A percentile compares a stretch with the other conserved stretches of the same genome.
Conservation (phyloP, 2,888 invertebrate species). For the Dynastes tityus region DNA sequence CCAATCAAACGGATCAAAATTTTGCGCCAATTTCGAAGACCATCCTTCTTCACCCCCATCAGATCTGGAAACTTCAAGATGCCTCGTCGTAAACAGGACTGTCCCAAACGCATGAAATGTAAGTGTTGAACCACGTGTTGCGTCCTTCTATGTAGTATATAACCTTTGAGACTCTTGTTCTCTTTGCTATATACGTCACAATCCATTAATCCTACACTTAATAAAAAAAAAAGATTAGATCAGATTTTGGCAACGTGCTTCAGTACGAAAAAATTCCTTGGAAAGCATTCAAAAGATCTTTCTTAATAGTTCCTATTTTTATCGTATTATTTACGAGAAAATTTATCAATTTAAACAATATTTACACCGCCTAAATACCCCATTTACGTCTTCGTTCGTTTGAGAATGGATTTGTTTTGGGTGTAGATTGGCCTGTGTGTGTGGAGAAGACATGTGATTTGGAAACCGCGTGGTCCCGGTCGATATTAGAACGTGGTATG, state of each 20-base stretch:
- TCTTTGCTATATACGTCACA: background rate
- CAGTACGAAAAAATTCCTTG: slow-evolving; percentile 23
- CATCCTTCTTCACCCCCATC: slow-evolving; percentile 52
- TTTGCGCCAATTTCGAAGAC: slow-evolving; percentile 62
- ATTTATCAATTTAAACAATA: slow-evolving; percentile 6
- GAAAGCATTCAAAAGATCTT: slow-evolving; percentile 29
- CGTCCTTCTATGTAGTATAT: slow-evolving; percentile 2
- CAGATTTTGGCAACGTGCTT: slow-evolving; percentile 16
- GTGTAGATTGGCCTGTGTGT: background rate
- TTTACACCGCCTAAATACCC: background rate
- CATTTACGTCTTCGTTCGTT: background rate
- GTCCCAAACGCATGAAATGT: slow-evolving; percentile 74
- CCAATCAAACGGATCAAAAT: slow-evolving; percentile 60
- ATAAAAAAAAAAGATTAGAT: slow-evolving; percentile 7
- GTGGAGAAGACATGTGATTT: slow-evolving; percentile 56
- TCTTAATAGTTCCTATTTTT: slow-evolving; percentile 36
- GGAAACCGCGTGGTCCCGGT: slow-evolving; percentile 61
- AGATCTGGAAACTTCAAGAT: slow-evolving; percentile 64
- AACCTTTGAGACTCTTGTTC: background rate
- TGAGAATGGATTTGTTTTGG: slow-evolving; percentile 3
- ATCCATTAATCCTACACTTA: slow-evolving; percentile 3
- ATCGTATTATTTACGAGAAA: background rate
- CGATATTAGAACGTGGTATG: slow-evolving; percentile 61
- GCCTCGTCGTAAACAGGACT: slow-evolving; percentile 73
- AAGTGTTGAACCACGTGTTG: slow-evolving; percentile 60